Conservation (phyloP, 1,140 invertebrate species). For the Drosophila trapezifrons region DNA sequence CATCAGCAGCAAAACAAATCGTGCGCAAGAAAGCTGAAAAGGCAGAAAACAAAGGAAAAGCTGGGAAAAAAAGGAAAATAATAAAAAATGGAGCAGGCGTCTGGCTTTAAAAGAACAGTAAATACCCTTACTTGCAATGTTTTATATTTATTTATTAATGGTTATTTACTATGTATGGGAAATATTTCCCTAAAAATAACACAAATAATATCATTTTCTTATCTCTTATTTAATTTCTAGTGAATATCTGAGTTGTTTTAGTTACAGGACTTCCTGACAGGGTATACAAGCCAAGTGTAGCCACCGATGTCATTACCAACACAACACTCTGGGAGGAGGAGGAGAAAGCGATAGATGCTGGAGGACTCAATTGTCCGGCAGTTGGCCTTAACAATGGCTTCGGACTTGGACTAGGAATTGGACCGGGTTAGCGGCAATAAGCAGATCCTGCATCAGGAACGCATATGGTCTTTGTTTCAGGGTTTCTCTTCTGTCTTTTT, state of each 20-base stretch:
- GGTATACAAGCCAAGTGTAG: slow-evolving; percentile 23
- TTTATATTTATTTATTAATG: background rate
- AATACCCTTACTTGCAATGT: background rate
- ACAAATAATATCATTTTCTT: too few relatives aligned
- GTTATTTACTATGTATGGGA: too few relatives aligned
- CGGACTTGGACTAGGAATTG: slow-evolving; percentile 5
- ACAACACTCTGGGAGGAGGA: background rate
- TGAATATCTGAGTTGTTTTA: too few relatives aligned
- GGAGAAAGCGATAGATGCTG: slow-evolving; percentile 3
- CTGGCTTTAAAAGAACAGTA: background rate
- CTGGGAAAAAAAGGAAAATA: slow-evolving; percentile 7
- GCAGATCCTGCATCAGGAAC: slow-evolving; percentile 25
- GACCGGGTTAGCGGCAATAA: slow-evolving; percentile 22
- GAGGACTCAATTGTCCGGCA: slow-evolving; percentile 19
- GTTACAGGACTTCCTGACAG: background rate
- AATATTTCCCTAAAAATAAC: too few relatives aligned
- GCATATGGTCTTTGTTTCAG: slow-evolving; percentile 33
- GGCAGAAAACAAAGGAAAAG: slow-evolving; percentile 10
- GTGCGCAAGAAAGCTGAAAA: slow-evolving; percentile 56
- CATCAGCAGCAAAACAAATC: slow-evolving; percentile 59
- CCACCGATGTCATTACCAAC: slow-evolving; percentile 41
- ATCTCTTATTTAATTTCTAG: too few relatives aligned
- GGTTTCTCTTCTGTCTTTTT: too few relatives aligned
- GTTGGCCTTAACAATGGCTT: slow-evolving; percentile 43
- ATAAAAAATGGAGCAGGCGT: background rate